Conservation (phyloP, 1,140 invertebrate species). For the Stenopsyche tienmushanensis region DNA sequence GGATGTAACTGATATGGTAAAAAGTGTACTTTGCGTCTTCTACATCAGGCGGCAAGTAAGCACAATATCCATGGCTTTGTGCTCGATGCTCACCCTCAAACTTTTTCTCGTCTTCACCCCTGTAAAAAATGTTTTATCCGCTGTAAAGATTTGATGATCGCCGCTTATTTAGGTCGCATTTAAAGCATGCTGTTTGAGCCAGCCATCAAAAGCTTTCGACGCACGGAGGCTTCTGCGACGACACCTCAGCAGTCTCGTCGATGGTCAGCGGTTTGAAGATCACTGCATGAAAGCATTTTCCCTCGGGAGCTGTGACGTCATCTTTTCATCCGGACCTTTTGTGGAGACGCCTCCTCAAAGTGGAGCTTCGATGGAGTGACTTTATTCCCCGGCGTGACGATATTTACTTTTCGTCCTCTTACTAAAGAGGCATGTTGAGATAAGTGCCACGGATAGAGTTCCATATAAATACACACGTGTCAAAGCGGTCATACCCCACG, state of each 20-base stretch:
- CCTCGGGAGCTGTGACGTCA: not conserved
- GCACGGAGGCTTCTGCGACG: too few relatives aligned
- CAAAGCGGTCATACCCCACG: too few relatives aligned
- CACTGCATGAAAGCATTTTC: not conserved
- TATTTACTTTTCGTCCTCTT: conserved; percentile 32
- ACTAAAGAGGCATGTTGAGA: conserved; percentile 18
- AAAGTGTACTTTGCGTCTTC: not conserved
- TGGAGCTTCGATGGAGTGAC: conserved; percentile 31
- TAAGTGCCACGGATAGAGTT: conserved; percentile 34
- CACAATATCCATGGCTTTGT: too few relatives aligned
- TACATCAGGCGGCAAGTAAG: not conserved
- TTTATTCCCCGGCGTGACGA: conserved; percentile 33
- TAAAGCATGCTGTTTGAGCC: too few relatives aligned
- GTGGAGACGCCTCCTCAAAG: not conserved
- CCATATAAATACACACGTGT: conserved; percentile 21
- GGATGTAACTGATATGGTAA: not conserved
- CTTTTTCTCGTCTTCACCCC: too few relatives aligned
- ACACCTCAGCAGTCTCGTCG: too few relatives aligned
- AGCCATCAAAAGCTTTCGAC: too few relatives aligned
- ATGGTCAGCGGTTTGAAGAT: not conserved
- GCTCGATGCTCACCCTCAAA: too few relatives aligned
- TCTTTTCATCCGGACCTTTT: not conserved
- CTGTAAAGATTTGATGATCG: too few relatives aligned
- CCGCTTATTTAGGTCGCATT: too few relatives aligned
- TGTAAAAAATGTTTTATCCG: too few relatives aligned